Base-by-base conservation (phyloP, 2,888 invertebrate species). In the Callimorpha dominula region DNA sequence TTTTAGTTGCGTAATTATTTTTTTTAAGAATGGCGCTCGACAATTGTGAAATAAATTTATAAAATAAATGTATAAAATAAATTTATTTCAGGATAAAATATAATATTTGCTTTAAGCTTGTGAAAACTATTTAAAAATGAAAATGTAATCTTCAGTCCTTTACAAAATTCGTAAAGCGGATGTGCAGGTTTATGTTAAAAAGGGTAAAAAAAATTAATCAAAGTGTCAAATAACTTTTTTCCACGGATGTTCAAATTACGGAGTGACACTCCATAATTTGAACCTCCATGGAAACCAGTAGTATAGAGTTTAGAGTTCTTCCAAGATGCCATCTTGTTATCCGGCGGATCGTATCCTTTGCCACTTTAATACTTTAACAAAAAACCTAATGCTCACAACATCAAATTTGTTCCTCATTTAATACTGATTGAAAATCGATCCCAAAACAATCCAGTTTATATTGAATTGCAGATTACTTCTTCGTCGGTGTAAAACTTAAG, bases 391-490 rank as follows among this genome's bases (percentile, higher is more conserved):
- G 20, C 3, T 31, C 12, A 5, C 12, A 4, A 14, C 14, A 14
- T 14, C 12, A 43, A 43, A 42, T 15, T 68, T 49, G 31, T 68
- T 46, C 31, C 20, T 60, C 11, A 60, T 68, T 60, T 60, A 49
- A 60, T 31, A 60, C 68, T 46, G 60, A 43, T n/a, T 20, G 11
- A n/a, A 43, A 67, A 43, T 31, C 14, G 60, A 60, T 60, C 60
- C 31, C 60, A 60, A 11, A 67, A 17, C 12, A 31, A 49, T 50
- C 46, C 20, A 60, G 43, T 54, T 43, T 60, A 31, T 31, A 57
- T 46, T 68, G 60, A 68, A 68, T 31, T 68, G 62, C 62, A 49
- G 49, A 69, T 62, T 40, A 69, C n/a, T 49, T 50, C 60, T 63
- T 8, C 11, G 20, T 15, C 12, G 40, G 63, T 62, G 46, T 67